Conservation (phyloP, 2,888 invertebrate genomes). For the Steromphala cineraria region DNA sequence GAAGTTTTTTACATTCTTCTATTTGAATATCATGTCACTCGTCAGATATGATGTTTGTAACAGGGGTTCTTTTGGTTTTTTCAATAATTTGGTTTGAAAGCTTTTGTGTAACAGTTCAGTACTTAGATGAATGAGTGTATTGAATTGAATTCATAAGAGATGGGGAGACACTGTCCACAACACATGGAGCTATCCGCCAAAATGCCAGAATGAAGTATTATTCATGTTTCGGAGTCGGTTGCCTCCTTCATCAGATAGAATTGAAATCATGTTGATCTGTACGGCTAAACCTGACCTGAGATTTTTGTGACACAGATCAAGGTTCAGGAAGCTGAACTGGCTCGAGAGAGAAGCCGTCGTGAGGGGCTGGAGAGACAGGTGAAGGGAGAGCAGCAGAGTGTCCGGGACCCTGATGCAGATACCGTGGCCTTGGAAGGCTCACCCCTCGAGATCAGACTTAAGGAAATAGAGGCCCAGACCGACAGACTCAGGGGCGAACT, state of each 20-base stretch:
- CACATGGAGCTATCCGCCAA: too few species aligned
- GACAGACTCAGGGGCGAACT: constrained; percentile 55
- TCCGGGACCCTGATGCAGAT: constrained; percentile 1
- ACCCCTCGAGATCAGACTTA: constrained; percentile 42
- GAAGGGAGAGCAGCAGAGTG: constrained; percentile 27
- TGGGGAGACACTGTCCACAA: too few species aligned
- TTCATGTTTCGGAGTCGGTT: too few species aligned
- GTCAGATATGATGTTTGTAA: too few species aligned
- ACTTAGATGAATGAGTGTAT: neutral
- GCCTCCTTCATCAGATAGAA: too few species aligned
- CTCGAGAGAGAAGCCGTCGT: constrained; percentile 49
- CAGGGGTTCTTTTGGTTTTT: too few species aligned
- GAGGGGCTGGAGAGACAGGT: constrained; percentile 49
- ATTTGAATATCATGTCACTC: too few species aligned
- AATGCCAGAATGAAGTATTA: too few species aligned
- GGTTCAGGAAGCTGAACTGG: constrained; percentile 52
- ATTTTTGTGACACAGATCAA: constrained; percentile 45
- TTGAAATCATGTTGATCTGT: neutral
- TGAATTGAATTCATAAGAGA: neutral
- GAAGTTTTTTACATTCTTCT: too few species aligned
- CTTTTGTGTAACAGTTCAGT: too few species aligned
- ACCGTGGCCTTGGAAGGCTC: neutral
- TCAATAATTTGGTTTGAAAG: too few species aligned
- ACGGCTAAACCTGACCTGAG: neutral
- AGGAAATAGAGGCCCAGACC: constrained; percentile 53